A percentile compares a stretch with the other conserved stretches of the same genome.
Conservation (phyloP, 2,888 invertebrate genomes). For the Stenoptilia bipunctidactyla region DNA sequence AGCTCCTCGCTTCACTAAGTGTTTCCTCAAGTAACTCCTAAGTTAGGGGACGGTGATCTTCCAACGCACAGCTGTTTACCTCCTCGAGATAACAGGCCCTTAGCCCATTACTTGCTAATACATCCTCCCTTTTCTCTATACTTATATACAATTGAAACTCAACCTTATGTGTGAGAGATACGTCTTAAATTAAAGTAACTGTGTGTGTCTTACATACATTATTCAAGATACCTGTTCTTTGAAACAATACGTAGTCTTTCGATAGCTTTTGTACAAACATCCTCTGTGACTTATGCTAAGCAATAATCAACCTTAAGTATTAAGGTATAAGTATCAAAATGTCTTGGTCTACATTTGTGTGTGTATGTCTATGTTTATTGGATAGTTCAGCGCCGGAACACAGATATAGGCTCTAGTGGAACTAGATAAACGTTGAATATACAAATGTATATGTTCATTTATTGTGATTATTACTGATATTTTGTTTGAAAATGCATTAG, state of each 20-base stretch:
- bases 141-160: neutral
- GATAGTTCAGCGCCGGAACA: neutral
- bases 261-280: constrained; percentile 1
- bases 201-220: neutral
- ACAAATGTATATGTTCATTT: too few species aligned
- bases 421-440: neutral
- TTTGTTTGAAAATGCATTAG: too few species aligned
- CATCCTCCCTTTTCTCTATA: neutral
- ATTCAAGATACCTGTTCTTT: neutral
- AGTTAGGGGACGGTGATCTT: too few species aligned
- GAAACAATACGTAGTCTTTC: constrained; percentile 1
- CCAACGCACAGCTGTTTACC: neutral
- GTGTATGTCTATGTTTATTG: neutral
- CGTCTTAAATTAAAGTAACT: neutral
- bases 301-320: neutral
- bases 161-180: neutral
- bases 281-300: neutral
- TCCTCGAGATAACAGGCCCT: neutral
- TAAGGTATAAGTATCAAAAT: neutral
- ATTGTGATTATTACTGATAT: too few species aligned
- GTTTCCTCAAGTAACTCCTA: too few species aligned
- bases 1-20: too few species aligned
- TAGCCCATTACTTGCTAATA: neutral
- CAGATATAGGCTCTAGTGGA: neutral
- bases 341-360: neutral